A percentile compares a stretch with the other conserved stretches of the same genome.
These are phyloP conservation scores for Girardinus metallicus DNA, from an alignment of 2,797 vertebrate species.

Conservation along the genomic window DNA sequence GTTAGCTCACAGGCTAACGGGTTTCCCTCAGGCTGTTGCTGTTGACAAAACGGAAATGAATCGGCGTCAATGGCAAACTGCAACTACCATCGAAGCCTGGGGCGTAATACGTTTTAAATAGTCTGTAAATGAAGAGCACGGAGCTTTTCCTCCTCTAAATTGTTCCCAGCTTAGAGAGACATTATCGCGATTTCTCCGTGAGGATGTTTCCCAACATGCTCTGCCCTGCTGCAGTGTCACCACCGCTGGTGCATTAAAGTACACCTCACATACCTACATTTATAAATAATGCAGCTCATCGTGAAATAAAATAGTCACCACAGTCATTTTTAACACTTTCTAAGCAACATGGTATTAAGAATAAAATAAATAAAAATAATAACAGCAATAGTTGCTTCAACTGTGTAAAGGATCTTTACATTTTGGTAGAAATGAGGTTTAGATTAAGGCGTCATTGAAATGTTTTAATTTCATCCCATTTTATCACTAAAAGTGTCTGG, in stretches of 20 bases:
- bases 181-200: not conserved
- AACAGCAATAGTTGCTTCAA: not conserved
- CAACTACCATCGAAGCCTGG: not conserved
- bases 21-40: not conserved
- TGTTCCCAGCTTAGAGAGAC: not conserved
- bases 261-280: not conserved
- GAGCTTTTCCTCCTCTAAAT: not conserved
- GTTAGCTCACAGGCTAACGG: not conserved
- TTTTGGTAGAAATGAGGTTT: not conserved
- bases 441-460: not conserved
- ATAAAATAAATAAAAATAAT: not conserved
- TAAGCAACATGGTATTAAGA: not conserved
- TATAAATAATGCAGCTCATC: not conserved
- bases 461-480: not conserved
- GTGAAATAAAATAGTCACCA: not conserved
- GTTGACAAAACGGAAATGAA: not conserved
- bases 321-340: not conserved
- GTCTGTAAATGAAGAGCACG: not conserved
- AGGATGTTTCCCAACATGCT: not conserved
- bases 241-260: not conserved
- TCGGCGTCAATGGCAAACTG: not conserved
- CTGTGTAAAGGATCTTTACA: not conserved
- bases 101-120: not conserved
- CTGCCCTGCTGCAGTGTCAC: not conserved
- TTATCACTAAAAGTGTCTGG: not conserved